Conservation (phyloP, 2,888 invertebrate species). For the Hyles lineata region DNA sequence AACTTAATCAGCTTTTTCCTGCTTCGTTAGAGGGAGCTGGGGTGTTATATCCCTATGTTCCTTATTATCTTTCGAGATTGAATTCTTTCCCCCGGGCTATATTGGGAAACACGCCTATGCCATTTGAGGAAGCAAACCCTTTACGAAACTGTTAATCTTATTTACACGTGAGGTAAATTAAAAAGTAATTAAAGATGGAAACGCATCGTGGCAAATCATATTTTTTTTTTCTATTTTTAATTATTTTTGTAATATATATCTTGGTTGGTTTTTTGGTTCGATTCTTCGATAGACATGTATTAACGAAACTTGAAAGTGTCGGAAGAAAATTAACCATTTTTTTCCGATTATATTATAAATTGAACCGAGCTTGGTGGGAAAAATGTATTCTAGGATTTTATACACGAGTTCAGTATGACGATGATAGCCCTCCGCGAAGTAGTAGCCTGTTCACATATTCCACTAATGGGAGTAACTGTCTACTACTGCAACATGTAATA, state of each 20-base stretch:
- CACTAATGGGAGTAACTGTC: no score
- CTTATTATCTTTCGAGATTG: slow-evolving; percentile 20
- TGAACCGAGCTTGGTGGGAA: no score
- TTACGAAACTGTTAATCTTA: not conserved
- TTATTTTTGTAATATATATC: not conserved
- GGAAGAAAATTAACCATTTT: no score
- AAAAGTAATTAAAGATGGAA: not conserved
- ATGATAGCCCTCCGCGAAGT: no score
- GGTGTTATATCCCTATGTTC: slow-evolving; percentile 16
- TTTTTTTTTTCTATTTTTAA: not conserved
- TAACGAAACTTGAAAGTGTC: no score
- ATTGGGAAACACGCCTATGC: not conserved
- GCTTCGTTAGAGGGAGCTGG: slow-evolving; percentile 14
- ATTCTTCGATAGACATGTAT: no score
- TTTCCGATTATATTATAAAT: no score
- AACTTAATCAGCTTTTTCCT: slow-evolving; percentile 20
- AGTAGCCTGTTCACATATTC: no score
- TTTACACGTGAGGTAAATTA: not conserved
- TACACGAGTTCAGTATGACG: no score
- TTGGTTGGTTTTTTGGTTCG: no score
- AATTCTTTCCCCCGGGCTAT: slow-evolving; percentile 18
- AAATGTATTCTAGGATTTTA: no score
- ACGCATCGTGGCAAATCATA: not conserved
- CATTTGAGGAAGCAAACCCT: not conserved
- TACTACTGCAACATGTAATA: no score